Percentiles rank a stretch among this genome's conserved stretches.
Evolutionary conservation across 2,113 vertebrate species (phyloP).

Genomic region (Pituophis catenifer): DNA sequence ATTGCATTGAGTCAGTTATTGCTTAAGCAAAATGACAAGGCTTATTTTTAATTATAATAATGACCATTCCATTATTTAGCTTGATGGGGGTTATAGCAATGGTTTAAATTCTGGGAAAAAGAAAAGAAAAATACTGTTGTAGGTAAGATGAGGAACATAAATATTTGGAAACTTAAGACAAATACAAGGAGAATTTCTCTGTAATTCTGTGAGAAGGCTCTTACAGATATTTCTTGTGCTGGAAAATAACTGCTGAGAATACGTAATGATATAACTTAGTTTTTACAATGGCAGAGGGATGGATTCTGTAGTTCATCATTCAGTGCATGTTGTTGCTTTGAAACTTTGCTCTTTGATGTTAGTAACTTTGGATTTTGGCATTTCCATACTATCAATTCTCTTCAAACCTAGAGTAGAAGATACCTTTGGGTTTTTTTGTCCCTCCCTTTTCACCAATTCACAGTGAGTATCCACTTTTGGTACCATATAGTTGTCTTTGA

Average conservation of each 20-base stretch:
- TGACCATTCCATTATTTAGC: neutral
- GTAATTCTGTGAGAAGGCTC: neutral
- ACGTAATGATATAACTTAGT: neutral
- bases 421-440: neutral
- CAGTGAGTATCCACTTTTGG: neutral
- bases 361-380: neutral
- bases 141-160: neutral
- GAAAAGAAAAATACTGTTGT: neutral
- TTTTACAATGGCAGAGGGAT: neutral
- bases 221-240: neutral
- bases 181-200: neutral
- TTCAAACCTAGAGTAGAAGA: neutral
- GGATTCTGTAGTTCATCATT: neutral
- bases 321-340: neutral
- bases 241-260: neutral
- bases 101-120: neutral
- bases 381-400: neutral
- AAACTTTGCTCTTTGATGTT: neutral
- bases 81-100: neutral
- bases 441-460: neutral
- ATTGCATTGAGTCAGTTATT: neutral
- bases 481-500: neutral
- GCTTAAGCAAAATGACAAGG: neutral
- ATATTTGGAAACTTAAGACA: neutral
- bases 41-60: neutral